phyloP scores from a whole-genome alignment of 2,888 invertebrate genomes.

The Philereme transversata region DNA sequence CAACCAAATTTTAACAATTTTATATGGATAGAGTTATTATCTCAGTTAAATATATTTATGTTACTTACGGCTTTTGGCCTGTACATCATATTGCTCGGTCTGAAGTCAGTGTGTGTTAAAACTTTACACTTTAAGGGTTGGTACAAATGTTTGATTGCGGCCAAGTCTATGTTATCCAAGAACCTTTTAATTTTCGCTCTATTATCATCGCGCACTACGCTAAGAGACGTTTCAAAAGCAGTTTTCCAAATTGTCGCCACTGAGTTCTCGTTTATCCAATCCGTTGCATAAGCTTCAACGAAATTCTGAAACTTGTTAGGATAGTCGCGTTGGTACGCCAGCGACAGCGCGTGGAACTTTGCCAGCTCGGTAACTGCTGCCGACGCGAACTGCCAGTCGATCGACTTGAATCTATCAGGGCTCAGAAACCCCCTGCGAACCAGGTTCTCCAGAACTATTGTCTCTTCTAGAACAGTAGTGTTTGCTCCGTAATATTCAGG shows the following conservation, averaged over 20 bases:
- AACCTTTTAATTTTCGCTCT: slow-evolving; percentile 1
- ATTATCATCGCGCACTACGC: neutral
- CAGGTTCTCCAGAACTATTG: slow-evolving; percentile 48
- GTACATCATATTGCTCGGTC: slow-evolving; percentile 53
- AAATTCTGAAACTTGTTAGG: slow-evolving; percentile 44
- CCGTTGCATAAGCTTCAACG: neutral
- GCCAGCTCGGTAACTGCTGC: slow-evolving; percentile 47
- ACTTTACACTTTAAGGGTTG: slow-evolving; percentile 17
- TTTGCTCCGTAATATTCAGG: slow-evolving; percentile 46
- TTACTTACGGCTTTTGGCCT: slow-evolving; percentile 12
- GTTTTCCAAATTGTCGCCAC: slow-evolving; percentile 6
- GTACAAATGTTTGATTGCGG: slow-evolving; percentile 35
- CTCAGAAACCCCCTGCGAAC: slow-evolving; percentile 42
- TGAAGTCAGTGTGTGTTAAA: slow-evolving; percentile 51
- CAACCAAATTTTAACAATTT: too few species aligned
- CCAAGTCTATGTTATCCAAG: neutral
- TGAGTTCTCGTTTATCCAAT: slow-evolving; percentile 16
- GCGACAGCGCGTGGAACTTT: slow-evolving; percentile 58
- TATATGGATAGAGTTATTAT: neutral
- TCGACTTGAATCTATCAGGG: slow-evolving; percentile 46
- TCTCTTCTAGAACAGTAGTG: slow-evolving; percentile 44
- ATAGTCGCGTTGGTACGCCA: slow-evolving; percentile 48
- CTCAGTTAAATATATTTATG: neutral
- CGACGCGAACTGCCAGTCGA: slow-evolving; percentile 50
- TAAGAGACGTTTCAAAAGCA: neutral